Percentiles rank a stretch among this genome's conserved stretches.
phyloP scores from a whole-genome alignment of 2,113 vertebrate species.

The Myotis yumanensis region DNA sequence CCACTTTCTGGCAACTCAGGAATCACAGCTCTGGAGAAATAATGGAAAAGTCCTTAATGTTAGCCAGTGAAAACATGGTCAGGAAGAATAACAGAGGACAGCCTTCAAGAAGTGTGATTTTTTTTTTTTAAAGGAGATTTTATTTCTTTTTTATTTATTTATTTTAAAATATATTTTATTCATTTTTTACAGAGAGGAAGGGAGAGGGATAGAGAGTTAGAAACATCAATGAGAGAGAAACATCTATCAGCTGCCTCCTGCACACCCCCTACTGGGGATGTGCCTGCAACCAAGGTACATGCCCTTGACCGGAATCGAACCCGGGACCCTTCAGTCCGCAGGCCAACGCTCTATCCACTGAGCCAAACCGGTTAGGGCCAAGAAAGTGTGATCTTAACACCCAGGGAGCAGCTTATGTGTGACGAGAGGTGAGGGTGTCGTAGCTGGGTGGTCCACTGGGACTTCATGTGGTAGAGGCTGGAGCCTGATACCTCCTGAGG shows the following conservation, averaged over 20 bases:
- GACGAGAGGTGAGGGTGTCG: neutral
- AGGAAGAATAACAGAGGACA: neutral
- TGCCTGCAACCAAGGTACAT: too few species aligned
- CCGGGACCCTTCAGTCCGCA: too few species aligned
- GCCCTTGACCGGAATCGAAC: too few species aligned
- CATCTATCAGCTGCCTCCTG: too few species aligned
- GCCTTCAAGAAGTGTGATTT: neutral
- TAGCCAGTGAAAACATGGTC: neutral
- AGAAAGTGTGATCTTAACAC: neutral
- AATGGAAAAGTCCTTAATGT: neutral
- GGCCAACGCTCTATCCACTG: too few species aligned
- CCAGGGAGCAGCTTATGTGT: neutral
- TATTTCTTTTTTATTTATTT: too few species aligned
- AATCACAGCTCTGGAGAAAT: neutral
- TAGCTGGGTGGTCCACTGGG: neutral
- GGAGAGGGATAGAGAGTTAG: too few species aligned
- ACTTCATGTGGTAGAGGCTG: neutral
- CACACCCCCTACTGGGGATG: too few species aligned
- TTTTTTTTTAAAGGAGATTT: too few species aligned
- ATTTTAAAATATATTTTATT: too few species aligned
- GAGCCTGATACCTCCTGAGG: neutral
- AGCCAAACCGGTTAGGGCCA: neutral
- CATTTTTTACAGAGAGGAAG: too few species aligned
- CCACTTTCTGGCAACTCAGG: neutral
- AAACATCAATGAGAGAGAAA: too few species aligned